Conservation (phyloP, 2,113 vertebrate genomes). For the Cinclus cinclus region DNA sequence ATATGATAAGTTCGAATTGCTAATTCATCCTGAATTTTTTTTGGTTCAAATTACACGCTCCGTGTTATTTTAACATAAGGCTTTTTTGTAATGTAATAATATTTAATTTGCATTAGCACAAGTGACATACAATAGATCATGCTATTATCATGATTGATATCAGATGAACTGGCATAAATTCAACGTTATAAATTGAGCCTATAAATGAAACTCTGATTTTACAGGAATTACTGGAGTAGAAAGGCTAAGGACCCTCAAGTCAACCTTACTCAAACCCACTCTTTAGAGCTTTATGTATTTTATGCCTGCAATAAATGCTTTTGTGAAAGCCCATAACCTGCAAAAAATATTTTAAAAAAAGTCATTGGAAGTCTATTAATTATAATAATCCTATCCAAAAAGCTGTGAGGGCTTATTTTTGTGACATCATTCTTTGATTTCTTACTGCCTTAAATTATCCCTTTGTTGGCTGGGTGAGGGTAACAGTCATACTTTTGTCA, state of each 20-base stretch:
- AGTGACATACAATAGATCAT: slow-evolving; percentile 84
- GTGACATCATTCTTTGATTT: slow-evolving; percentile 86
- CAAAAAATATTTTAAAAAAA: slow-evolving; percentile 61
- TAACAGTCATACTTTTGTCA: slow-evolving; percentile 85
- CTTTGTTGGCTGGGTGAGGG: slow-evolving; percentile 82
- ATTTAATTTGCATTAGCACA: slow-evolving; percentile 81
- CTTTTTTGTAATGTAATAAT: slow-evolving; percentile 78
- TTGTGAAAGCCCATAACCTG: slow-evolving; percentile 79
- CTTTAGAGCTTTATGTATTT: slow-evolving; percentile 81
- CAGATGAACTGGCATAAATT: slow-evolving; percentile 85
- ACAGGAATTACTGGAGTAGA: slow-evolving; percentile 80
- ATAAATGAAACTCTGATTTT: slow-evolving; percentile 86
- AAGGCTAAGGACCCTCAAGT: slow-evolving; percentile 81
- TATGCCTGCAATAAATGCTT: slow-evolving; percentile 82
- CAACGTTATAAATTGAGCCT: slow-evolving; percentile 84
- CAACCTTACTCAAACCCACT: slow-evolving; percentile 80
- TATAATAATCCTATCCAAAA: slow-evolving; percentile 84
- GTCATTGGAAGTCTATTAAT: slow-evolving; percentile 85
- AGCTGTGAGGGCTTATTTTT: slow-evolving; percentile 83
- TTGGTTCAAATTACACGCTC: slow-evolving; percentile 59
- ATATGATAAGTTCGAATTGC: not conserved
- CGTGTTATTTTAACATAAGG: slow-evolving; percentile 78
- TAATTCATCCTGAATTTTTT: slow-evolving; percentile 49
- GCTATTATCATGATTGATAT: slow-evolving; percentile 86
- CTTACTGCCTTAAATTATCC: slow-evolving; percentile 85